These are phyloP conservation scores for Maniola hyperantus DNA, from an alignment of 2,888 invertebrate genomes.

Conservation along the genomic window DNA sequence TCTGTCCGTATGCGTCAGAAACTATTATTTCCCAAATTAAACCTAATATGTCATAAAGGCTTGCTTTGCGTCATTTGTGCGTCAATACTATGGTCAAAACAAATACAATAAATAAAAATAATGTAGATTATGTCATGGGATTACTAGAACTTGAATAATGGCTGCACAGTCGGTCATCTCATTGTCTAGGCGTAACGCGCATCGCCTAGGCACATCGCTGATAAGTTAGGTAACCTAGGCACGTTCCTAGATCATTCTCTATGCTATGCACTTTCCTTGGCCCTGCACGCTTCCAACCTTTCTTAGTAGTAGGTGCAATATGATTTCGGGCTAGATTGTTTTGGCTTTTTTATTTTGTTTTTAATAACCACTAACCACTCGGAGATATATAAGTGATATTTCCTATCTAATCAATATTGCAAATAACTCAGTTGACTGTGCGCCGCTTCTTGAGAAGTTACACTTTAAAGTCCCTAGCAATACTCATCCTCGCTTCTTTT, in stretches of 20 bases:
- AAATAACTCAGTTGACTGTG: no score
- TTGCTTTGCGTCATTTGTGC: not conserved
- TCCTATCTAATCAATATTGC: no score
- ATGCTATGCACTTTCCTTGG: conserved; percentile 65
- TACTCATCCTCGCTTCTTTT: no score
- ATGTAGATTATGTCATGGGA: conserved; percentile 78
- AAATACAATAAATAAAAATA: conserved; percentile 44
- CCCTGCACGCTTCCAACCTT: conserved; percentile 61
- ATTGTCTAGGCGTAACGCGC: conserved; percentile 50
- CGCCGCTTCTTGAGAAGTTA: no score
- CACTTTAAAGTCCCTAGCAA: no score
- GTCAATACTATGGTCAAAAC: no score
- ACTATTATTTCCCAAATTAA: no score
- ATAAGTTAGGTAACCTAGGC: conserved; percentile 51
- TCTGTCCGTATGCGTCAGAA: no score
- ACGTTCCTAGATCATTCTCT: conserved; percentile 65
- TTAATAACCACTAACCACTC: no score
- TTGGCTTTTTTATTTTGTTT: not conserved
- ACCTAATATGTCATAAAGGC: no score
- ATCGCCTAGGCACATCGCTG: conserved; percentile 37
- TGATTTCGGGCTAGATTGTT: conserved; percentile 49
- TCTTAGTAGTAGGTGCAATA: conserved; percentile 71
- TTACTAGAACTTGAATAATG: conserved; percentile 74
- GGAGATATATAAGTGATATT: no score
- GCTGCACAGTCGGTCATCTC: conserved; percentile 62